Base-by-base conservation (phyloP, 1,140 invertebrate genomes). In the Drosophila pallidifrons region DNA sequence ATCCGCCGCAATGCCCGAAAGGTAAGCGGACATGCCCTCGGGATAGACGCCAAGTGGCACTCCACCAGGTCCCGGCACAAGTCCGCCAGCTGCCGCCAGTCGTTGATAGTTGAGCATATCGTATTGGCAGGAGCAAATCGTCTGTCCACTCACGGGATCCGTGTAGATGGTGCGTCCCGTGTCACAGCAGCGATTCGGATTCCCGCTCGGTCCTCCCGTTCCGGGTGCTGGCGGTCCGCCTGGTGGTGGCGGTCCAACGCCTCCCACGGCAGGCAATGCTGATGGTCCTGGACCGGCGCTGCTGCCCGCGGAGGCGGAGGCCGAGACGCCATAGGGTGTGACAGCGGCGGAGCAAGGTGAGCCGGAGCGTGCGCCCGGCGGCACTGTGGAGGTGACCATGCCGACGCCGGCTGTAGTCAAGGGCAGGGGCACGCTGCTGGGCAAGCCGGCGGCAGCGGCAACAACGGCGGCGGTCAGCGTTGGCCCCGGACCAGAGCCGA, bases 121-220 rank as follows among this genome's bases (percentile, higher is more conserved):
- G 93, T 96, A 96, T 93, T 98, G 97, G 93, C 98, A 98, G 67
- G 97, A 98, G 93, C 98, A 99, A 11, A 98, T 96, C 6, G 96
- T 97, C 93, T 98, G 97, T 15, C 97, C 97, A 46, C 97, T 98
- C 77, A 98, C 94, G 6, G 98, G 97, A 93, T 99, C 97, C 72
- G 97, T 98, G 93, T 98, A 97, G 81, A 98, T 95, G 5, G 97
- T 97, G 49, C 97, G 94, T 49, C 97, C 97, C 63, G 97, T 98
- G 93, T 98, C 98, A 93, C 98, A 98, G 93, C 98, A 98, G 77
- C 96, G 94, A 74, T 94, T 94, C 25, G 93, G 91, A 2, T 93
- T 32, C 5, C 5, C 32, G 32, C 32, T 87, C 8, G 92, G 77
- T 30, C 74, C 61, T 54, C 47, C 74, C 8, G 71, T 67, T 67